phyloP scores from a whole-genome alignment of 2,113 vertebrate genomes.

The Dolichotis patagonum region DNA sequence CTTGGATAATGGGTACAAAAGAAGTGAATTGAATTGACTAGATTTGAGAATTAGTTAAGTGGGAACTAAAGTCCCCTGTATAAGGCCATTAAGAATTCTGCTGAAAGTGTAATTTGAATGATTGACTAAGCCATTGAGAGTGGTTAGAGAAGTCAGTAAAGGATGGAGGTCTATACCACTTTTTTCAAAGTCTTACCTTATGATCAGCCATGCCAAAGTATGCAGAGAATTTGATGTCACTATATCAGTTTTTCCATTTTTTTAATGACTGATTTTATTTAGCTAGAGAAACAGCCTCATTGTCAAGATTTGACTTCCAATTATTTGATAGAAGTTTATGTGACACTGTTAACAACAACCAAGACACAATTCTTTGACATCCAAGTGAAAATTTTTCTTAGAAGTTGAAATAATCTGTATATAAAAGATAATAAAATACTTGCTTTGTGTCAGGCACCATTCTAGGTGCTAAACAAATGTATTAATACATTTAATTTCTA shows the following conservation, averaged over 20 bases:
- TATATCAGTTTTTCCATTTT: neutral
- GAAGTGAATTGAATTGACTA: neutral
- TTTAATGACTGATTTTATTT: constrained; percentile 28
- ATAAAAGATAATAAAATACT: constrained; percentile 1
- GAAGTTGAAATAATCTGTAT: neutral
- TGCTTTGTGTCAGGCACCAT: neutral
- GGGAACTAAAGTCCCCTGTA: neutral
- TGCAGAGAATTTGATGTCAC: neutral
- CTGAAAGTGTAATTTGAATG: neutral
- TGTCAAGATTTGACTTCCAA: neutral
- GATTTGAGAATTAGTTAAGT: neutral
- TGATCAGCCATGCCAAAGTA: neutral
- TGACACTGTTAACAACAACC: neutral
- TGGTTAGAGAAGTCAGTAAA: neutral
- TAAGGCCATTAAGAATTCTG: neutral
- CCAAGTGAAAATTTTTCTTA: neutral
- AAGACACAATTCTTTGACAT: neutral
- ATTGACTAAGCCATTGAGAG: neutral
- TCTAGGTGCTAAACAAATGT: constrained; percentile 7
- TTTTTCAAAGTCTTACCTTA: neutral
- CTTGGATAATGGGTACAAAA: neutral
- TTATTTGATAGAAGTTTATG: neutral
- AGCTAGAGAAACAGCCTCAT: neutral
- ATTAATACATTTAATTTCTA: neutral
- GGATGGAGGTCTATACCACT: neutral